phyloP scores from a whole-genome alignment of 2,797 vertebrate genomes.

The Sandelia bainsii region DNA sequence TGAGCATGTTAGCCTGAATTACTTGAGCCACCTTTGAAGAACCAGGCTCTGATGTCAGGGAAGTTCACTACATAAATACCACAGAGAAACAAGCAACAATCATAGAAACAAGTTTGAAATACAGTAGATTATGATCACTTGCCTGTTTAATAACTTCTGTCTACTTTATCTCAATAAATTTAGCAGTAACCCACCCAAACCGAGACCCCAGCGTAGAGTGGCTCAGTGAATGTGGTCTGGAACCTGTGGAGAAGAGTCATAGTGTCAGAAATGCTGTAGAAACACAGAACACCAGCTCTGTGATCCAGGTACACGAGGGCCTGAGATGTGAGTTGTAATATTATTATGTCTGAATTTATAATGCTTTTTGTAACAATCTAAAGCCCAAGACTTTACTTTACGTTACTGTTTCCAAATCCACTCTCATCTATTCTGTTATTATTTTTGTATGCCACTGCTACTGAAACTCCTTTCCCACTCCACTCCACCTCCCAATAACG shows the following conservation, averaged over 20 bases:
- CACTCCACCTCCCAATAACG: conserved; percentile 10
- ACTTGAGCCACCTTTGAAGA: too few relatives aligned
- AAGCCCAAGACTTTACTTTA: conserved; percentile 17
- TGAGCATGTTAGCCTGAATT: too few relatives aligned
- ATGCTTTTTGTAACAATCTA: neutral
- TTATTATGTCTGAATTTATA: too few relatives aligned
- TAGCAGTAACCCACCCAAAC: too few relatives aligned
- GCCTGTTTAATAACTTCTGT: too few relatives aligned
- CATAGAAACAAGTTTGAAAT: too few relatives aligned
- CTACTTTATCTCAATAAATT: too few relatives aligned
- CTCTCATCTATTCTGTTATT: neutral
- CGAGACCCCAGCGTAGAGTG: neutral
- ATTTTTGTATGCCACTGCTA: conserved; percentile 1
- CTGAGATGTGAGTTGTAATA: neutral
- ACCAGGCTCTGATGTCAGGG: too few relatives aligned
- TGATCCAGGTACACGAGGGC: neutral
- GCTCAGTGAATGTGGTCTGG: neutral
- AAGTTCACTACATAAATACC: too few relatives aligned
- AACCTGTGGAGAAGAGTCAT: neutral
- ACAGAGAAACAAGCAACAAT: too few relatives aligned
- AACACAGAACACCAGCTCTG: neutral
- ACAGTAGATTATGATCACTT: too few relatives aligned
- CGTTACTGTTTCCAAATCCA: conserved; percentile 5
- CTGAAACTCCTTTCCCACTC: neutral
- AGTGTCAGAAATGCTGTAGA: neutral